Evolutionary conservation across 2,888 invertebrate species (phyloP).

Genomic region (Trachelus tabidus): DNA sequence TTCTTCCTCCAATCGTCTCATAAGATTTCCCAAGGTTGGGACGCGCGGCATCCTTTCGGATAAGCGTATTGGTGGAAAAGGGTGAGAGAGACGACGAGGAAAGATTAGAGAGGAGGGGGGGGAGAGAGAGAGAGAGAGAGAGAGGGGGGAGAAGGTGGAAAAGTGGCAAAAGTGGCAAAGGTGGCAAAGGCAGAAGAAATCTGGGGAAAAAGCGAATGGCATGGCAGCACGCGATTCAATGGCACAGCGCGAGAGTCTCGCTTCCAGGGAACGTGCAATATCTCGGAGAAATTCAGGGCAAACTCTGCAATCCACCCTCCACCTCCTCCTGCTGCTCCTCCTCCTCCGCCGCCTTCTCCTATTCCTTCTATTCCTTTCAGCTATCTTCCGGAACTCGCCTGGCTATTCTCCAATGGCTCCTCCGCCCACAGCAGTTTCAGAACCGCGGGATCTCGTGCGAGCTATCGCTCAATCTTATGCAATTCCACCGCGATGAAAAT

Average conservation of each 20-base stretch:
- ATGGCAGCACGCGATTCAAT: constrained; percentile 25
- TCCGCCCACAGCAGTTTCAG: neutral
- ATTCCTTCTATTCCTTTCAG: too few relatives aligned
- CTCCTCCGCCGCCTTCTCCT: too few relatives aligned
- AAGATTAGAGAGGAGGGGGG: constrained; percentile 8
- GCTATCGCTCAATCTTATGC: constrained; percentile 59
- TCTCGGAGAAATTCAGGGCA: constrained; percentile 12
- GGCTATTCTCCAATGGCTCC: too few relatives aligned
- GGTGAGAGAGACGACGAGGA: neutral
- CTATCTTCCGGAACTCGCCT: too few relatives aligned
- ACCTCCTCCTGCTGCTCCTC: too few relatives aligned
- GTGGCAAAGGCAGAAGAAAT: constrained; percentile 15
- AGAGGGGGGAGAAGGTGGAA: neutral
- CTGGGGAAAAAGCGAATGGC: constrained; percentile 22
- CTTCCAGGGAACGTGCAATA: constrained; percentile 7
- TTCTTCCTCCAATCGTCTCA: too few relatives aligned
- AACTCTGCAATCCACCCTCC: neutral
- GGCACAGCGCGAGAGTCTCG: constrained; percentile 43
- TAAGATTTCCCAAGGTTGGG: too few relatives aligned
- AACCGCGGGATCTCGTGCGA: constrained; percentile 44
- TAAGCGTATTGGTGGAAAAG: neutral
- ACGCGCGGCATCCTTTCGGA: too few relatives aligned
- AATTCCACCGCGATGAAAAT: constrained; percentile 57
- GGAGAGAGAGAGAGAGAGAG: constrained; percentile 2
- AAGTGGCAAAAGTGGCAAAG: constrained; percentile 18